phyloP scores from a whole-genome alignment of 2,797 vertebrate species.

The Salmo trutta region DNA sequence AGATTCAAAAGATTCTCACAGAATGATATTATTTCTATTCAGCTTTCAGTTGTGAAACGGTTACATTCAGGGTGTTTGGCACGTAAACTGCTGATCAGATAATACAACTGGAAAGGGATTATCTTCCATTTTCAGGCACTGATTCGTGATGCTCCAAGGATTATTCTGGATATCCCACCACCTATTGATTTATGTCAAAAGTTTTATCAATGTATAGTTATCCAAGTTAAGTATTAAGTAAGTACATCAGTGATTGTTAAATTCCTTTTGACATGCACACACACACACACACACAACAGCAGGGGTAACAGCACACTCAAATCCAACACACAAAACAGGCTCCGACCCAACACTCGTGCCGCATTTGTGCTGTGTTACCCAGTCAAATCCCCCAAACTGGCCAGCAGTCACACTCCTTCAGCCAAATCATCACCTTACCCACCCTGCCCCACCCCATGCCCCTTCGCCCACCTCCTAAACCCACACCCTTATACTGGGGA shows the following conservation, averaged over 20 bases:
- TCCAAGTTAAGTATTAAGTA: constrained; percentile 31
- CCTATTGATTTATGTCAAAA: constrained; percentile 1
- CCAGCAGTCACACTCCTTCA: constrained; percentile 32
- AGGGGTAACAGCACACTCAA: constrained; percentile 26
- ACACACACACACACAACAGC: not conserved
- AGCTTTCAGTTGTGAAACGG: not conserved
- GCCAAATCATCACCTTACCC: constrained; percentile 59
- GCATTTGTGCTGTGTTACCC: constrained; percentile 45
- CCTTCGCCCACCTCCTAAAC: constrained; percentile 24
- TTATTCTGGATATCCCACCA: constrained; percentile 9
- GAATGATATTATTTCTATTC: not conserved
- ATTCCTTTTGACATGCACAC: constrained; percentile 26
- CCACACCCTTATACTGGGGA: not conserved
- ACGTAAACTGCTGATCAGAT: not conserved
- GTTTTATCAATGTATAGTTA: not conserved
- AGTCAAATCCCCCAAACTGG: constrained; percentile 60
- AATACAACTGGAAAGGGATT: not conserved
- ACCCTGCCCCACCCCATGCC: constrained; percentile 22
- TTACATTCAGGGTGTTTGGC: not conserved
- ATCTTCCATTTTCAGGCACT: constrained; percentile 9
- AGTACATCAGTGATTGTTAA: constrained; percentile 7
- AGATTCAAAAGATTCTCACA: not conserved
- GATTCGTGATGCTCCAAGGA: not conserved
- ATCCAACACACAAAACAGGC: constrained; percentile 52
- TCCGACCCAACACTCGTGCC: constrained; percentile 42